Percentiles rank a stretch among this genome's conserved stretches.
Evolutionary conservation across 1,140 invertebrate species (phyloP).

Genomic region (Solenopsis invicta): DNA sequence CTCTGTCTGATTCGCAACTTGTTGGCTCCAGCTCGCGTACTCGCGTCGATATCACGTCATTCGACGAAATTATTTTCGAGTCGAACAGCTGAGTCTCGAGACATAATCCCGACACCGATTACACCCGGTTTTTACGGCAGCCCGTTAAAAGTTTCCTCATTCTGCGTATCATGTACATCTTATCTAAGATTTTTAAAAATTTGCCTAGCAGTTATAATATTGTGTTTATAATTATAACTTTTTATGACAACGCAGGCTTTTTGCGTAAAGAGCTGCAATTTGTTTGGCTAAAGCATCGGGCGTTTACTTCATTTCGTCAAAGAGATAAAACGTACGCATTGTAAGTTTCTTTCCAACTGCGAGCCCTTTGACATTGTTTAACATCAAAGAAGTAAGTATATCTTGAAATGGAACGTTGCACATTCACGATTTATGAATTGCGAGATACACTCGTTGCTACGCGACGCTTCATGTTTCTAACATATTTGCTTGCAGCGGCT

Average conservation of each 20-base stretch:
- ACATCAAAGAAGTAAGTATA: neutral
- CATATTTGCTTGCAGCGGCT: neutral
- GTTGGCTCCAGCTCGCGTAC: slow-evolving; percentile 6
- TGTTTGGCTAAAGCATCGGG: neutral
- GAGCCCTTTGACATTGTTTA: neutral
- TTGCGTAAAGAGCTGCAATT: neutral
- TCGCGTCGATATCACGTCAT: slow-evolving; percentile 1
- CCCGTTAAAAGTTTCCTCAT: neutral
- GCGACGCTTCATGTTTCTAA: neutral
- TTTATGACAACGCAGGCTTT: neutral
- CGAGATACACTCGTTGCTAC: slow-evolving; percentile 8
- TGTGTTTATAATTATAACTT: neutral
- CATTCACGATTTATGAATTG: slow-evolving; percentile 37
- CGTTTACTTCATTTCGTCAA: neutral
- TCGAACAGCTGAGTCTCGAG: neutral
- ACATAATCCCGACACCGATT: slow-evolving; percentile 1
- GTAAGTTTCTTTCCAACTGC: slow-evolving; percentile 4
- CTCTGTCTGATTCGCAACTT: slow-evolving; percentile 25
- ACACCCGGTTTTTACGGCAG: neutral
- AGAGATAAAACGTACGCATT: neutral
- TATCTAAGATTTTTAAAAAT: neutral
- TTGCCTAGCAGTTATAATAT: neutral
- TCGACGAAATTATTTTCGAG: neutral
- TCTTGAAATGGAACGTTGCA: neutral
- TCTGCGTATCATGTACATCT: neutral